Percentiles rank a stretch among this genome's conserved stretches.
phyloP scores from a whole-genome alignment of 1,140 invertebrate genomes.

The honey bee (Apis mellifera) region DNA sequence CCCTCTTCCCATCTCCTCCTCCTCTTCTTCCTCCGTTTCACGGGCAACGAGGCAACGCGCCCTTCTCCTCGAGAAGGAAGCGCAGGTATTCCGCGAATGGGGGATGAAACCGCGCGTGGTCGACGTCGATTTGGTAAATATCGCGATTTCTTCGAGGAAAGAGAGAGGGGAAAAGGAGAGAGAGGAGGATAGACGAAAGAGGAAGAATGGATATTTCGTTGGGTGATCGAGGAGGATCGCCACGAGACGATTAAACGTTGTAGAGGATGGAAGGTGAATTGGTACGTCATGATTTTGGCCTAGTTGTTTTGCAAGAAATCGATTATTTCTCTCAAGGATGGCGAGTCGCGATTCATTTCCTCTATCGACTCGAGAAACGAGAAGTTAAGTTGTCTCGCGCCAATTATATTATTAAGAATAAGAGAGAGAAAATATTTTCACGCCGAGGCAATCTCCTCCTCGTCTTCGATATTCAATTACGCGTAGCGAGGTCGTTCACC shows the following conservation, averaged over 20 bases:
- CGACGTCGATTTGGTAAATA: slow-evolving; percentile 60
- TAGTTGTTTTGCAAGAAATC: neutral
- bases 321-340: neutral
- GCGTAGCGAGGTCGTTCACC: neutral
- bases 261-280: neutral
- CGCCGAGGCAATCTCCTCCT: neutral
- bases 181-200: neutral
- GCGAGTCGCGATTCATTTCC: too few relatives aligned
- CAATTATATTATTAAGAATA: too few relatives aligned
- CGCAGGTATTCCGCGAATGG: neutral
- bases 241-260: neutral
- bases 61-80: neutral
- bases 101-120: slow-evolving; percentile 11
- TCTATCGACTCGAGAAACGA: too few relatives aligned
- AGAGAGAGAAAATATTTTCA: neutral
- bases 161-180: too few relatives aligned
- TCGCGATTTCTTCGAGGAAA: slow-evolving; percentile 55
- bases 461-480: neutral
- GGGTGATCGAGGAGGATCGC: neutral
- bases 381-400: too few relatives aligned
- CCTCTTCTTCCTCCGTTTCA: neutral
- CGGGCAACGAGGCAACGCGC: too few relatives aligned
- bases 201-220: neutral
- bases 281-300: neutral
- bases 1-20: neutral